A percentile compares a stretch with the other conserved stretches of the same genome.
phyloP scores from a whole-genome alignment of 2,797 vertebrate genomes.

The Sebastes taczanowskii region DNA sequence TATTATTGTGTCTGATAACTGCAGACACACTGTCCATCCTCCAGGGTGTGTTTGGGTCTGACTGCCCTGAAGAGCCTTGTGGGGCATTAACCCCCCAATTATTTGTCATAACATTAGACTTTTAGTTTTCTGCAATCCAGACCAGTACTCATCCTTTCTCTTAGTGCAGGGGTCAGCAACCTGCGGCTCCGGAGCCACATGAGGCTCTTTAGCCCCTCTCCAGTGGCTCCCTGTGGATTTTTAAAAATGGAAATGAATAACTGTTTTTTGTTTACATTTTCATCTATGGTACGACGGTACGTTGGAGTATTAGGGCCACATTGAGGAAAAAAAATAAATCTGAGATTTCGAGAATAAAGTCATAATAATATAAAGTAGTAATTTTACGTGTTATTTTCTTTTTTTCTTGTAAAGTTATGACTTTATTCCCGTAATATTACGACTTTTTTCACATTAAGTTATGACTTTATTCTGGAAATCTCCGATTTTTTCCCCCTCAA shows the following conservation, averaged over 20 bases:
- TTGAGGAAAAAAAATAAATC: too few species aligned
- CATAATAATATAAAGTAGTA: fast-evolving
- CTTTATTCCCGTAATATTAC: fast-evolving
- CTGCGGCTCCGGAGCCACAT: too few species aligned
- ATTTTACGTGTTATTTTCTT: too few species aligned
- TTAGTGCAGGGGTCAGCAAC: background rate
- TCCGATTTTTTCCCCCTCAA: fast-evolving
- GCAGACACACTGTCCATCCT: background rate
- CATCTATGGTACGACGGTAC: too few species aligned
- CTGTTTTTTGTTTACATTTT: too few species aligned
- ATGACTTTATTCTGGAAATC: too few species aligned
- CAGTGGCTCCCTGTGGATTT: too few species aligned
- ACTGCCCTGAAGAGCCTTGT: background rate
- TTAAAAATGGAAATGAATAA: too few species aligned
- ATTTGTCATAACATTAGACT: background rate
- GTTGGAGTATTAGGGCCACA: fast-evolving
- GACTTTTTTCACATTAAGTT: too few species aligned
- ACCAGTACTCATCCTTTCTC: background rate
- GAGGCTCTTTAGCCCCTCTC: fast-evolving
- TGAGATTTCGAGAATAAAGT: too few species aligned
- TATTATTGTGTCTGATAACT: background rate
- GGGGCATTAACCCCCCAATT: background rate
- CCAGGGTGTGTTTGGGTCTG: background rate
- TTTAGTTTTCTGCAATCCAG: background rate
- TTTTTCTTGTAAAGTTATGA: too few species aligned